phyloP scores from a whole-genome alignment of 2,888 invertebrate genomes.

The Caenorhabditis angaria region DNA sequence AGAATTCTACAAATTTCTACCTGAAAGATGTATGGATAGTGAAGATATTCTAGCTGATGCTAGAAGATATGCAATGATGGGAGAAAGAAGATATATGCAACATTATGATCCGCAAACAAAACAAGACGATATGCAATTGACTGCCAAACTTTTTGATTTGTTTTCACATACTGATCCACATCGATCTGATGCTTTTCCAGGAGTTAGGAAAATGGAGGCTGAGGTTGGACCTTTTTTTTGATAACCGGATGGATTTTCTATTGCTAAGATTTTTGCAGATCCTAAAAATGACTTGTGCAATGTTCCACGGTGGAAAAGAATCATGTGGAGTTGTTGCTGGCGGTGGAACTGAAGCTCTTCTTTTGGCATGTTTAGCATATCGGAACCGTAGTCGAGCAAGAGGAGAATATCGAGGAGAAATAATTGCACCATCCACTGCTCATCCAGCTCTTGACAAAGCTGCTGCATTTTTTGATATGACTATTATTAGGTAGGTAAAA shows the following conservation, averaged over 20 bases:
- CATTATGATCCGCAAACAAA: conserved; percentile 46
- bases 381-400: conserved; percentile 81
- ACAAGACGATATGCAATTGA: conserved; percentile 38
- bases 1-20: conserved; percentile 74
- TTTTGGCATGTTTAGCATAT: conserved; percentile 90
- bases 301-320: conserved; percentile 85
- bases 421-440: conserved; percentile 73
- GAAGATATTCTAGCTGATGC: conserved; percentile 80
- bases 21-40: conserved; percentile 76
- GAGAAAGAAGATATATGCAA: conserved; percentile 43
- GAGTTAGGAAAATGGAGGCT: conserved; percentile 74
- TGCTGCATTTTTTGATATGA: conserved; percentile 81
- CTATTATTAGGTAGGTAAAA: conserved; percentile 75
- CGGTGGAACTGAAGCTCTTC: conserved; percentile 96
- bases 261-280: no score
- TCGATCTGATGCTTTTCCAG: conserved; percentile 95
- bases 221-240: conserved; percentile 26
- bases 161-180: conserved; percentile 95
- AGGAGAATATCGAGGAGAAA: conserved; percentile 87
- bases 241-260: no score
- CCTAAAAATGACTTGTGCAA: conserved; percentile 73
- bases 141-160: conserved; percentile 77
- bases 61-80: conserved; percentile 70
- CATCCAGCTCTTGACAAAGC: conserved; percentile 76
- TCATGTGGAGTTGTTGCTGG: conserved; percentile 86